Percentiles rank a stretch among this genome's conserved stretches.
phyloP scores from a whole-genome alignment of 2,797 vertebrate species.

The Lacerta bilineata region DNA sequence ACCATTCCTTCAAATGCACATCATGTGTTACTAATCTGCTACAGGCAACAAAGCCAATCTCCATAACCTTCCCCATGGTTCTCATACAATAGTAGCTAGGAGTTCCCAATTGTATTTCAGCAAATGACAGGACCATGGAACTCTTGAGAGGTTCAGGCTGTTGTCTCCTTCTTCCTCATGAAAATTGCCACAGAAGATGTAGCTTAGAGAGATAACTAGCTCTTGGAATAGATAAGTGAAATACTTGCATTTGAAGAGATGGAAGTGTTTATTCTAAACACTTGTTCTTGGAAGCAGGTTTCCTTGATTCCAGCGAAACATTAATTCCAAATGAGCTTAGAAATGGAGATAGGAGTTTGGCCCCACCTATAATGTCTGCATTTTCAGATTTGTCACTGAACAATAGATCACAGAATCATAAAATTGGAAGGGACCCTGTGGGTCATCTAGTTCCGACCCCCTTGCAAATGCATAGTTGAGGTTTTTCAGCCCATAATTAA shows the following conservation, averaged over 20 bases:
- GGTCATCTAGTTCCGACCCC: too few relatives aligned
- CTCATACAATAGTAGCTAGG: rapidly evolving
- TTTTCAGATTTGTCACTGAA: conserved; percentile 10
- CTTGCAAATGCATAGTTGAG: too few relatives aligned
- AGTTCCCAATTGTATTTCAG: not conserved
- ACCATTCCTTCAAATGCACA: conserved; percentile 47
- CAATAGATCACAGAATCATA: conserved; percentile 35
- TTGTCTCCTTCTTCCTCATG: not conserved
- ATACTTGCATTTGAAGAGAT: not conserved
- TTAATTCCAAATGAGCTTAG: not conserved
- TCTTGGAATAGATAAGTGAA: not conserved
- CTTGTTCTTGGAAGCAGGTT: not conserved
- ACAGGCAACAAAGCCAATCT: not conserved
- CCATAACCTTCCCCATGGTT: not conserved
- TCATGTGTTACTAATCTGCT: conserved; percentile 35
- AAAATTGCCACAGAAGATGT: not conserved
- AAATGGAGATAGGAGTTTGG: not conserved
- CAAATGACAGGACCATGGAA: not conserved
- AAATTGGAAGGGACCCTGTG: not conserved
- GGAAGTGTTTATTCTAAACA: not conserved
- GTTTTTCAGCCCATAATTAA: not conserved
- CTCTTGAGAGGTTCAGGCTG: rapidly evolving
- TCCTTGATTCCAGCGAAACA: not conserved
- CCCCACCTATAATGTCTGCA: not conserved
- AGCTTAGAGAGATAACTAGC: not conserved